Percentiles rank a stretch among this genome's conserved stretches.
These are phyloP conservation scores for Poeciliopsis occidentalis DNA, from an alignment of 2,113 vertebrate genomes.

Conservation along the genomic window DNA sequence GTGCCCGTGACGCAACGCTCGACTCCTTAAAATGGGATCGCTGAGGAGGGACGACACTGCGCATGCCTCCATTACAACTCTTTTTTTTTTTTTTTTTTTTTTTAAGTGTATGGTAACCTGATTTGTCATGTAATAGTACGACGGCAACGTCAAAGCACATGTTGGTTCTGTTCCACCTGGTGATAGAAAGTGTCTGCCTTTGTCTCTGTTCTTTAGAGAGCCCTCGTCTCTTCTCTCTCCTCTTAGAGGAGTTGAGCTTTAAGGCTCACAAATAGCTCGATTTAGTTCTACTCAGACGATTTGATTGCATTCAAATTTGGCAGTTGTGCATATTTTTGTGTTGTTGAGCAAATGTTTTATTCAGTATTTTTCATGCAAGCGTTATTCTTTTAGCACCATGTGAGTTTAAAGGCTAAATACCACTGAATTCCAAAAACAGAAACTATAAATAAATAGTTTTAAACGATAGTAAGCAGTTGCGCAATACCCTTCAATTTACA, in stretches of 20 bases:
- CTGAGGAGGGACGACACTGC: conserved; percentile 21
- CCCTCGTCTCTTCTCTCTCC: background rate
- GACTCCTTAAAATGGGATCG: conserved; percentile 23
- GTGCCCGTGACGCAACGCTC: conserved; percentile 75
- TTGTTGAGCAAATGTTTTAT: background rate
- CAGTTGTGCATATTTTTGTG: conserved; percentile 33
- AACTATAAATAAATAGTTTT: too few relatives aligned
- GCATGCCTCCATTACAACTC: conserved; percentile 54
- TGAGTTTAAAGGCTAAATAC: too few relatives aligned
- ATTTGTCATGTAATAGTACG: background rate
- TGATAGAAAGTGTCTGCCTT: background rate
- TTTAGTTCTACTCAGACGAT: background rate
- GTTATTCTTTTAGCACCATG: too few relatives aligned
- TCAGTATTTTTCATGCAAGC: too few relatives aligned
- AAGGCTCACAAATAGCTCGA: too few relatives aligned
- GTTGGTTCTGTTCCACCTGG: background rate
- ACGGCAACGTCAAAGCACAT: background rate
- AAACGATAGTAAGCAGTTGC: too few relatives aligned
- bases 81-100: background rate
- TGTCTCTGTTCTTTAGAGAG: background rate
- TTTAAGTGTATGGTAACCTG: background rate
- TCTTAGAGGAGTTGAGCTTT: background rate
- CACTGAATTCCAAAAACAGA: too few relatives aligned
- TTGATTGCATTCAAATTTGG: background rate
- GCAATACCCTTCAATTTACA: too few relatives aligned